A percentile compares a stretch with the other conserved stretches of the same genome.
These are phyloP conservation scores for Halictus quadricinctus DNA, from an alignment of 2,888 invertebrate species.

Conservation along the genomic window DNA sequence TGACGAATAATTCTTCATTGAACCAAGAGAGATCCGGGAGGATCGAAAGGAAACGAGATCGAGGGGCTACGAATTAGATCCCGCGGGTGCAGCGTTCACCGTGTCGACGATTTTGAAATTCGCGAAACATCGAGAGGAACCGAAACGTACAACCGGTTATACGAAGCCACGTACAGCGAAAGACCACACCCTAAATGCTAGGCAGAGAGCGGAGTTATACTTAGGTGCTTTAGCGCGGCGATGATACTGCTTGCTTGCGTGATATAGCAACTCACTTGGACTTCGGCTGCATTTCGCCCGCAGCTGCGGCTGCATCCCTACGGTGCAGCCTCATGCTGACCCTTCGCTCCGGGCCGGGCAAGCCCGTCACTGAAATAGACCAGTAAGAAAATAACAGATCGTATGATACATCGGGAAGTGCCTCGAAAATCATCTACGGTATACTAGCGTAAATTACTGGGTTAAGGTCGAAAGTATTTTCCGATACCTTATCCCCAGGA, in stretches of 20 bases:
- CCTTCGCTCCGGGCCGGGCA: slow-evolving; percentile 80
- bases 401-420: not conserved
- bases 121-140: not conserved
- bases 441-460: not conserved
- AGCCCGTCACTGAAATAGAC: slow-evolving; percentile 79
- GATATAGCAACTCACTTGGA: slow-evolving; percentile 79
- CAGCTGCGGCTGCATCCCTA: slow-evolving; percentile 73
- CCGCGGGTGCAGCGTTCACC: not conserved
- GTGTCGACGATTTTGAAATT: not conserved
- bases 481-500: too few relatives aligned
- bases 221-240: slow-evolving; percentile 47
- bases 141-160: slow-evolving; percentile 23
- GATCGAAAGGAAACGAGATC: not conserved
- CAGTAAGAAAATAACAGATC: slow-evolving; percentile 62
- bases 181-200: slow-evolving; percentile 43
- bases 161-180: slow-evolving; percentile 28
- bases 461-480: too few relatives aligned
- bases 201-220: slow-evolving; percentile 61
- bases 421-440: slow-evolving; percentile 1
- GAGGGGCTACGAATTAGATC: not conserved
- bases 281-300: slow-evolving; percentile 79
- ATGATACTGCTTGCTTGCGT: slow-evolving; percentile 27
- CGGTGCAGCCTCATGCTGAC: slow-evolving; percentile 81
- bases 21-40: not conserved
- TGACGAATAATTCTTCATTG: not conserved